Evolutionary conservation across 2,797 vertebrate genomes (phyloP), one percentile per base, ranked within the genome.

Genomic region (Novumbra hubbsi): DNA sequence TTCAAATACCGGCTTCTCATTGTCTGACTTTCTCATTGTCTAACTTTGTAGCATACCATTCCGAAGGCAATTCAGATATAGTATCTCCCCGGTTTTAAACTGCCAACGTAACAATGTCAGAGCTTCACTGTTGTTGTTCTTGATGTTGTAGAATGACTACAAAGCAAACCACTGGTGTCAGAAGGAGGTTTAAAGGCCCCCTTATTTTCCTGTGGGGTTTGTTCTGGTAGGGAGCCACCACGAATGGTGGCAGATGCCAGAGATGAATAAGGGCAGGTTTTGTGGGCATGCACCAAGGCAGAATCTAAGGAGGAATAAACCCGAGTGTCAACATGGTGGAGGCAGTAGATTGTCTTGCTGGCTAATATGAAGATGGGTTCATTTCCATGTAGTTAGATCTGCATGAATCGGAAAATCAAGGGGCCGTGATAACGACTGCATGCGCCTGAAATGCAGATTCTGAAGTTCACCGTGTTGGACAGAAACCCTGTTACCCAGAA

Each of bases 401-500:
- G 24, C 12, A 24, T 24, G 21, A 60, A 27, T 24, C 21, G 24
- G 55, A 60, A 60, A 24, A 21, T 11, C 55, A 60, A 11, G 11
- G 55, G 21, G 55, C 21, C 14, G 11, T 1, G 9, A 60, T 14
- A 21, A n/a, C 11, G 21, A 21, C 55, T n/a, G 12, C 55, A 24
- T 24, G 1, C 11, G 24, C 24, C n/a, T 60, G 55, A 52, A 17
- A 19, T 24, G n/a, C n/a, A 4, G n/a, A 21, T 68, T 83, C 84
- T 87, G 90, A 89, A 85, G 90, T 87, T 89, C 88, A 85, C 84
- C 72, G 83, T 86, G 81, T 89, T 89, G 87, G 87, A 90, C 90
- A 90, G 86, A 88, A 88, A 88, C 79, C 84, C 88, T 80, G 34
- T 74, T 92, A 90, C 90, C 85, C 82, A 92, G 91, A 93, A 92